Base-by-base conservation (phyloP, 2,113 vertebrate species). In the Gambusia holbrooki region DNA sequence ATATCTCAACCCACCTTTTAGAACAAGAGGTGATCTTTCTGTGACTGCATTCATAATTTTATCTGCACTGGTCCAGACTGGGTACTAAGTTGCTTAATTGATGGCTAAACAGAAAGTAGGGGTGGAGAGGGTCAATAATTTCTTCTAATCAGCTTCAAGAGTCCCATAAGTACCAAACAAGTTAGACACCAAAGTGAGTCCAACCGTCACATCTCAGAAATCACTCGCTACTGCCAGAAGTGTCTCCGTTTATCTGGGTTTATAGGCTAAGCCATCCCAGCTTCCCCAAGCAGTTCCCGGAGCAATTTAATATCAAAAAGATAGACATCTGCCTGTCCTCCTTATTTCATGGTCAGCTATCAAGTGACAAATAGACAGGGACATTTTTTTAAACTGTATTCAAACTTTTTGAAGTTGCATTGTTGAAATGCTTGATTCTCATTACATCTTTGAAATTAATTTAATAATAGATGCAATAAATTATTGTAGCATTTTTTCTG, bases 181-280 rank as follows among this genome's bases (percentile, higher is more conserved):
- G 69, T 84, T 90, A 74, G 35, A 80, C 61, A 73, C 33, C 5
- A 62, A 64, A 70, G 61, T 71, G 66, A 78, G 74, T 74, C 78
- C 79, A 84, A 73, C 62, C 74, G 25, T 65, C 61, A 0, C 1
- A 17, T 83, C 85, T 88, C 79, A 2, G 32, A 69, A 87, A 83
- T 83, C 87, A 1, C 65, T 32, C 12, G 6, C 17, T 48, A 76
- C 87, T 86, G 84, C 88, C 84, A 88, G 73, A 29, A 74, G 66
- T 54, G 10, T 22, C 66, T 83, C 66, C 77, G 82, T 76, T 79
- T 66, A 90, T 88, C 87, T 89, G 77, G 76, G 84, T 85, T 91
- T 87, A 75, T 83, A 71, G 82, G 79, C 77, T 83, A 73, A 84
- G 71, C 30, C 75, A 66, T 45, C 42, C 62, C 66, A 42, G 51